Percentiles rank a stretch among this genome's conserved stretches.
These are phyloP conservation scores for Prochilodus magdalenae DNA, from an alignment of 2,113 vertebrate genomes.

Conservation along the genomic window DNA sequence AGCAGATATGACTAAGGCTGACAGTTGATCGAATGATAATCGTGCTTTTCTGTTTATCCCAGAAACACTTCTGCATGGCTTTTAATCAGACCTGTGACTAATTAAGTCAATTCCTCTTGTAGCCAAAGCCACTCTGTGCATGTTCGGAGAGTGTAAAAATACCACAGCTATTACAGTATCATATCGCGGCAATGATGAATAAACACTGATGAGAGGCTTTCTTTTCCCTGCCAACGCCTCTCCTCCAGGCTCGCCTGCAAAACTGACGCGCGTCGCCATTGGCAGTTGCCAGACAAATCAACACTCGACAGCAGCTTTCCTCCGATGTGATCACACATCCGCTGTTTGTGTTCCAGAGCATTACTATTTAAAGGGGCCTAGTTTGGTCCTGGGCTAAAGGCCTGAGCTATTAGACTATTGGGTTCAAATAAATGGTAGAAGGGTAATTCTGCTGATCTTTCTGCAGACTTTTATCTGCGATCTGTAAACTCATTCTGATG, in stretches of 20 bases:
- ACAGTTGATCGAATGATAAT: constrained; percentile 54
- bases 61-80: constrained; percentile 56
- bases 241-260: constrained; percentile 57
- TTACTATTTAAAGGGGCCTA: constrained; percentile 53
- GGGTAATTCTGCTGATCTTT: not conserved
- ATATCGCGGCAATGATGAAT: constrained; percentile 64
- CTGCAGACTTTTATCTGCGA: too few species aligned
- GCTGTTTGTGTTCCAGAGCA: constrained; percentile 51
- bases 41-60: constrained; percentile 59
- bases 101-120: constrained; percentile 58
- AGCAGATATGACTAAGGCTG: constrained; percentile 42
- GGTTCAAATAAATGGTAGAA: not conserved
- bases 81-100: constrained; percentile 63
- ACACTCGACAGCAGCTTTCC: constrained; percentile 66
- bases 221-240: constrained; percentile 66
- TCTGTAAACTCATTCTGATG: too few species aligned
- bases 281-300: constrained; percentile 65
- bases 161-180: constrained; percentile 62
- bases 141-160: constrained; percentile 57
- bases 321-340: constrained; percentile 58
- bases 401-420: constrained; percentile 19
- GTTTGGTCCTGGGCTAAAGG: constrained; percentile 29
- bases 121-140: constrained; percentile 48
- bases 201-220: constrained; percentile 64
- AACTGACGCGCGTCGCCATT: constrained; percentile 60